Evolutionary conservation across 2,888 invertebrate genomes (phyloP).

Genomic region (Diachrysia chrysitis): DNA sequence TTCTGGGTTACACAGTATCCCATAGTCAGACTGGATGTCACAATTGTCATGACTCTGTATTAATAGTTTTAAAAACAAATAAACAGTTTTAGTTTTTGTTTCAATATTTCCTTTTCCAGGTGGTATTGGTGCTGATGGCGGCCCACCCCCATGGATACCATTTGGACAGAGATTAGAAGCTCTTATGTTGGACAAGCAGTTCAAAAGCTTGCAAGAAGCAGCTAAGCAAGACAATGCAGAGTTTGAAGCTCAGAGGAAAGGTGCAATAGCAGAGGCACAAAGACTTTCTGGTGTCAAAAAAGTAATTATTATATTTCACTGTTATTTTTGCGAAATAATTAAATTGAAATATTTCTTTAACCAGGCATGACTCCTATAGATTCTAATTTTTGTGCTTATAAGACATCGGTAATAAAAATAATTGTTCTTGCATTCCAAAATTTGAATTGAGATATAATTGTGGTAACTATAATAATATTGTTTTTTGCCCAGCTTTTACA

Average conservation of each 20-base stretch:
- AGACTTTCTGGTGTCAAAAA: conserved; percentile 90
- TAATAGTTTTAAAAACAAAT: too few relatives aligned
- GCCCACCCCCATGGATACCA: conserved; percentile 97
- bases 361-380: too few relatives aligned
- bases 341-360: too few relatives aligned
- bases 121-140: conserved; percentile 91
- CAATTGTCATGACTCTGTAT: too few relatives aligned
- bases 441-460: neutral
- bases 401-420: too few relatives aligned
- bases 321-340: too few relatives aligned
- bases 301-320: conserved; percentile 64
- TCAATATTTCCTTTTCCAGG: conserved; percentile 66
- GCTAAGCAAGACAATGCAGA: conserved; percentile 93
- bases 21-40: too few relatives aligned
- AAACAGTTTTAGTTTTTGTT: neutral
- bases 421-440: neutral
- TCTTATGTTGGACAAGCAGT: conserved; percentile 90
- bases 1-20: too few relatives aligned
- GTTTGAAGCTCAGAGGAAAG: conserved; percentile 96
- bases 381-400: too few relatives aligned
- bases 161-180: conserved; percentile 94
- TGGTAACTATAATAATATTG: too few relatives aligned
- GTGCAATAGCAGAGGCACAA: conserved; percentile 96
- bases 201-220: conserved; percentile 91
- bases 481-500: conserved; percentile 2